Evolutionary conservation across 2,113 vertebrate species (phyloP), one percentile per base, ranked within the genome.

Genomic region (Panurus biarmicus): DNA sequence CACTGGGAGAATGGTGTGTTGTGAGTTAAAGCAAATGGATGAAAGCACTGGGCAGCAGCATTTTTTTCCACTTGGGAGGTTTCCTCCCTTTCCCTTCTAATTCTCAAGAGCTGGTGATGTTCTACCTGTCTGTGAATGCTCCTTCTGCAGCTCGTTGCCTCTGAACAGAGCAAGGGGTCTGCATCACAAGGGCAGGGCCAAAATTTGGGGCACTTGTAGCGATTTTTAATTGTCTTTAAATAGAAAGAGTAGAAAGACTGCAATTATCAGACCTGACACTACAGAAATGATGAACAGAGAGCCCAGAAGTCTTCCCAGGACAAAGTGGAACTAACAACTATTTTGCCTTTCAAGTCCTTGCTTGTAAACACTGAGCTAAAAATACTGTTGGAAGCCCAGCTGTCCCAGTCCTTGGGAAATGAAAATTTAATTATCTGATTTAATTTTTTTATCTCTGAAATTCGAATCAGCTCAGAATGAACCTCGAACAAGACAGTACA

Each of bases 341-440:
- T 70, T 91, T 91, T 10, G 58, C 66, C 58, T 95, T 95, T 94
- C 74, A 92, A 95, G 91, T 91, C 35, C 44, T 87, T 64, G 54
- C 85, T 93, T 91, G 76, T 87, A 94, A 95, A 90, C 87, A 89
- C 33, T 67, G 64, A 85, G 78, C 87, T 93, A 95, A 95, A 95
- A 97, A 91, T 91, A 91, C 24, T 87, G 79, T 17, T 76, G 47
- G 89, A 83, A 91, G 40, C 83, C 50, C 91, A 85, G 44, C 56
- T 85, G 78, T 62, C 71, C 28, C 33, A 56, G 22, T 94, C 67
- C 64, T 83, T 91, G 82, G 60, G 85, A 94, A 95, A 93, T 87
- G 18, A 89, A 85, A 82, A 83, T 91, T 79, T 89, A 70, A 87
- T 91, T 77, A 91, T 83, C 81, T 89, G 47, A 25, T 87, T 85